A percentile compares a stretch with the other conserved stretches of the same genome.
Evolutionary conservation across 2,797 vertebrate species (phyloP).

Genomic region (Phoebastria nigripes): DNA sequence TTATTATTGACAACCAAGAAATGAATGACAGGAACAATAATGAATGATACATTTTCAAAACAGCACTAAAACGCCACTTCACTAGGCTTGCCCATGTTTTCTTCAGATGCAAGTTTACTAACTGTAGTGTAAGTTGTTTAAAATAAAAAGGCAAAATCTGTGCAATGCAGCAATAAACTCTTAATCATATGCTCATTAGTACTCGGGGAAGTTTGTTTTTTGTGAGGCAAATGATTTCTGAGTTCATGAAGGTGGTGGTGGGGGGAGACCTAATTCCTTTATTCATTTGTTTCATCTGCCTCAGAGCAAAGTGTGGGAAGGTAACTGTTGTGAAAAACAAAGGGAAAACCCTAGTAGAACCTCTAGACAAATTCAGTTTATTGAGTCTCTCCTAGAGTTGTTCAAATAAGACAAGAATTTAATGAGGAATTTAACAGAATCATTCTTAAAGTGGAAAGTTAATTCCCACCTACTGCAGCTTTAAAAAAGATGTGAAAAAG

Average conservation of each 20-base stretch:
- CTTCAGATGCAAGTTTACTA: background rate
- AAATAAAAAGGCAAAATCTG: background rate
- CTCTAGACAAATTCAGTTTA: background rate
- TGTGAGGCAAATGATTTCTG: background rate
- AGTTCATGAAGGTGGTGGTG: background rate
- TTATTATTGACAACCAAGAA: background rate
- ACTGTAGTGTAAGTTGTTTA: background rate
- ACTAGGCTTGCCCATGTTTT: background rate
- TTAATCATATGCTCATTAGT: background rate
- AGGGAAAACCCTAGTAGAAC: constrained; percentile 9
- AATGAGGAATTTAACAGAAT: background rate
- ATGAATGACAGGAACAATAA: background rate
- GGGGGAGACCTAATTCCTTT: background rate
- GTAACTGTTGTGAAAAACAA: constrained; percentile 19
- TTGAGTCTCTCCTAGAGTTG: background rate
- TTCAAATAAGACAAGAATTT: background rate
- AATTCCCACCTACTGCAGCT: background rate
- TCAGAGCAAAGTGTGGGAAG: background rate
- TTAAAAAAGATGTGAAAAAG: constrained; percentile 45
- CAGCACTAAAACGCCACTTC: background rate
- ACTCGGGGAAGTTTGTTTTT: background rate
- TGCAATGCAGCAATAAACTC: background rate
- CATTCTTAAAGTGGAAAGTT: background rate
- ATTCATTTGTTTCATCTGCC: background rate
- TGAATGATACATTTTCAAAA: background rate